phyloP scores from a whole-genome alignment of 2,113 vertebrate genomes.

The Empidonax alnorum region DNA sequence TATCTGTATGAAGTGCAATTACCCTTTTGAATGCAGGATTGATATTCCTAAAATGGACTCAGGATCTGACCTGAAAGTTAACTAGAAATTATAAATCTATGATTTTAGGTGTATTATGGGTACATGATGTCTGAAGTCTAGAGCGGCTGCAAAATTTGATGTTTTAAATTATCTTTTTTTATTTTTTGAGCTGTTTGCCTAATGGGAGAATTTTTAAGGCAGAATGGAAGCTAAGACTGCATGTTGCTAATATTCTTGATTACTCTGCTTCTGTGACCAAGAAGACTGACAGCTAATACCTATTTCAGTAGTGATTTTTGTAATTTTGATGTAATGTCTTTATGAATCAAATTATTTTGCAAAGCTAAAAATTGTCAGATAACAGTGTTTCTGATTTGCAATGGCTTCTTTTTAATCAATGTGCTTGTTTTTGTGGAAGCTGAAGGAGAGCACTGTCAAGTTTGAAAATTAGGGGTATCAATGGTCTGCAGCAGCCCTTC shows the following conservation, averaged over 20 bases:
- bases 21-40: background rate
- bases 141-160: background rate
- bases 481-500: background rate
- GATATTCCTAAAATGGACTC: background rate
- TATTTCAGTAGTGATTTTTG: background rate
- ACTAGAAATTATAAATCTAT: background rate
- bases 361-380: background rate
- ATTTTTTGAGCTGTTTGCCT: background rate
- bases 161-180: background rate
- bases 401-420: background rate
- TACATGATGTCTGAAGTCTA: background rate
- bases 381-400: background rate
- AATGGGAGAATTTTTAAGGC: background rate
- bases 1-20: background rate
- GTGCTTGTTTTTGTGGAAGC: background rate
- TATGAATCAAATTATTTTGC: background rate
- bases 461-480: background rate
- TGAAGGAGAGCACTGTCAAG: background rate
- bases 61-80: slow-evolving; percentile 10
- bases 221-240: background rate
- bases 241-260: background rate
- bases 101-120: background rate
- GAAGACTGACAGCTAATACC: background rate
- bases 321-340: background rate
- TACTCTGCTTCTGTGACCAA: background rate